phyloP scores from a whole-genome alignment of 2,113 vertebrate genomes.

The Cromileptes altivelis region DNA sequence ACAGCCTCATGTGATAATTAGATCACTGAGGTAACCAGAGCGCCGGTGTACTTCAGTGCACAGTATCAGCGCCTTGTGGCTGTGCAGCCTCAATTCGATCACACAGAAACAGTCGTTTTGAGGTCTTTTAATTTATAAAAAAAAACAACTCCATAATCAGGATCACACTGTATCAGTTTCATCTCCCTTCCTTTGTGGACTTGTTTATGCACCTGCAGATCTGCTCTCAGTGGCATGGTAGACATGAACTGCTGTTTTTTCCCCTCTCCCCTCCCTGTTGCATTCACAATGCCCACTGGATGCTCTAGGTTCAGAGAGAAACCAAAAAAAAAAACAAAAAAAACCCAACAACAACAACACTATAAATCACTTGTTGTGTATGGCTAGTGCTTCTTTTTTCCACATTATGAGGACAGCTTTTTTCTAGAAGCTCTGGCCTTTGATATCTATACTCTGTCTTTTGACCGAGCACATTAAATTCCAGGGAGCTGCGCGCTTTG shows the following conservation, averaged over 20 bases:
- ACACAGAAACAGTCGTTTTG: slow-evolving; percentile 27
- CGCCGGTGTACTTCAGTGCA: slow-evolving; percentile 16
- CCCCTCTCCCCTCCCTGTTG: slow-evolving; percentile 16
- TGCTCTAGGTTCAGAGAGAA: slow-evolving; percentile 50
- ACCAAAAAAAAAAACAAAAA: slow-evolving; percentile 24
- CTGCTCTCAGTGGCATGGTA: slow-evolving; percentile 20
- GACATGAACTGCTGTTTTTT: slow-evolving; percentile 41
- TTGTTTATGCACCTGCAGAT: slow-evolving; percentile 47
- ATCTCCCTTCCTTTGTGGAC: slow-evolving; percentile 21
- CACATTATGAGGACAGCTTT: slow-evolving; percentile 54
- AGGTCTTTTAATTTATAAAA: slow-evolving; percentile 62
- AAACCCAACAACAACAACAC: slow-evolving; percentile 14
- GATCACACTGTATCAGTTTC: slow-evolving; percentile 34
- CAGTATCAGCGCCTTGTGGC: slow-evolving; percentile 36
- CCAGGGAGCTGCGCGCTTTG: slow-evolving; percentile 63
- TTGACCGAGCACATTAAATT: slow-evolving; percentile 73
- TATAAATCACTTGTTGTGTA: slow-evolving; percentile 71
- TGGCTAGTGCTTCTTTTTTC: slow-evolving; percentile 47
- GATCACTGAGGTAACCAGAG: slow-evolving; percentile 73
- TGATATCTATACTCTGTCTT: slow-evolving; percentile 75
- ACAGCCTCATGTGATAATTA: slow-evolving; percentile 67
- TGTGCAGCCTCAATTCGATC: slow-evolving; percentile 54
- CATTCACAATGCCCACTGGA: slow-evolving; percentile 41
- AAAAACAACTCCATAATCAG: slow-evolving; percentile 13
- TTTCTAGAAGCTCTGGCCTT: slow-evolving; percentile 53